A percentile compares a stretch with the other conserved stretches of the same genome.
Conservation (phyloP, 2,113 vertebrate species). For the Coreoperca whiteheadi region DNA sequence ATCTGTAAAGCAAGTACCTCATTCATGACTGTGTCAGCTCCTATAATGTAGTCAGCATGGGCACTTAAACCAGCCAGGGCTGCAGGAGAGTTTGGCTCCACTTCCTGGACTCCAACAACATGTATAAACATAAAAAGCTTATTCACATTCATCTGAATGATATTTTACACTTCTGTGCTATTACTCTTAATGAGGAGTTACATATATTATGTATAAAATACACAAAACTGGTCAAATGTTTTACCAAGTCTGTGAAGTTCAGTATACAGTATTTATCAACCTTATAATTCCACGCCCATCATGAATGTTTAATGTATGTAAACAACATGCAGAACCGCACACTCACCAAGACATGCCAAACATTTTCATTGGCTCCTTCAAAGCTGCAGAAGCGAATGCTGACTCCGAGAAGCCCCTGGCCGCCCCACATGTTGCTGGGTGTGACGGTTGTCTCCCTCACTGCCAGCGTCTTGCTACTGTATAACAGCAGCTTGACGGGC, state of each 20-base stretch:
- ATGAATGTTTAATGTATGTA: not conserved
- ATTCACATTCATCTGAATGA: not conserved
- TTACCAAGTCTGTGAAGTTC: not conserved
- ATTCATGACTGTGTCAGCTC: constrained; percentile 93
- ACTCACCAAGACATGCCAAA: constrained; percentile 98
- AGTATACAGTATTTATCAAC: not conserved
- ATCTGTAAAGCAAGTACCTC: constrained; percentile 79
- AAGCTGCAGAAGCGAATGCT: constrained; percentile 99
- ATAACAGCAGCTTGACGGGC: constrained; percentile 94
- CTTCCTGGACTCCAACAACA: constrained; percentile 86
- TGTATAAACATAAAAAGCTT: not conserved
- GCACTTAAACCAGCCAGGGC: constrained; percentile 92
- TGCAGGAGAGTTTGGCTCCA: constrained; percentile 95
- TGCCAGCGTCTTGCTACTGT: constrained; percentile 95
- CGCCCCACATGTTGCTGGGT: constrained; percentile 96
- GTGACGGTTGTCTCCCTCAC: constrained; percentile 92
- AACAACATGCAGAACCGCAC: not conserved
- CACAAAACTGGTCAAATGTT: not conserved
- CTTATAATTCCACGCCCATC: too few species aligned
- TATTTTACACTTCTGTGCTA: not conserved
- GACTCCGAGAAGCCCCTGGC: constrained; percentile 94
- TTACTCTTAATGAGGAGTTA: not conserved
- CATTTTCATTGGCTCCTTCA: constrained; percentile 94
- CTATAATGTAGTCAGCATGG: constrained; percentile 95
- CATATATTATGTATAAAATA: not conserved